A percentile compares a stretch with the other conserved stretches of the same genome.
Evolutionary conservation across 2,888 invertebrate genomes (phyloP).

Genomic region (Anoplius nigerrimus): DNA sequence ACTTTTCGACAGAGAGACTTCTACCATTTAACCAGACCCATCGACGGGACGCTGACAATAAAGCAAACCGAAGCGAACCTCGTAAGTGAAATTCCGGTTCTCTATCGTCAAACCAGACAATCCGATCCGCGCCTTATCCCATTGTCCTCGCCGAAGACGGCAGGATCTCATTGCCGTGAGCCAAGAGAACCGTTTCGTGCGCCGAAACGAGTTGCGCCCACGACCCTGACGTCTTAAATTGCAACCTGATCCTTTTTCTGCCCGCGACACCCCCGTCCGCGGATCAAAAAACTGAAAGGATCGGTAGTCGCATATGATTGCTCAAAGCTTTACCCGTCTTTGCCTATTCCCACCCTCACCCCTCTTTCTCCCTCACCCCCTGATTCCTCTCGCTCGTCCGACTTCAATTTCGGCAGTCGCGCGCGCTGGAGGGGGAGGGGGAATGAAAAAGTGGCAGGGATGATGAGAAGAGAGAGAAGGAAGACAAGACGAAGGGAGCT

Average conservation of each 20-base stretch:
- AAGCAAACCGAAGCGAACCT: no score
- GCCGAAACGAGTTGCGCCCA: slow-evolving; percentile 2
- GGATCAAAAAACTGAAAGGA: slow-evolving; percentile 5
- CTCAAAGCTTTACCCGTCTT: slow-evolving; percentile 54
- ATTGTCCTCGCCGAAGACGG: neutral
- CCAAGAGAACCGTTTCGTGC: slow-evolving; percentile 29
- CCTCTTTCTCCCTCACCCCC: slow-evolving; percentile 14
- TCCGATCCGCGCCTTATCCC: no score
- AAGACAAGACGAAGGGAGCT: slow-evolving; percentile 16
- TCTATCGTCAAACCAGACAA: no score
- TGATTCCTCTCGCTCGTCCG: slow-evolving; percentile 23
- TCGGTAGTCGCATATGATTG: slow-evolving; percentile 59
- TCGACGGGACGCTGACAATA: no score
- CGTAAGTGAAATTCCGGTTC: no score
- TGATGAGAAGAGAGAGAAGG: neutral
- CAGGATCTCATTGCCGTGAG: slow-evolving; percentile 45
- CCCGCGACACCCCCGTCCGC: neutral
- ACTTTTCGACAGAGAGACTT: no score
- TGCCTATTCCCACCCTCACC: slow-evolving; percentile 2
- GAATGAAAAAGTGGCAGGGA: slow-evolving; percentile 15
- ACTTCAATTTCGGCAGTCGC: slow-evolving; percentile 9
- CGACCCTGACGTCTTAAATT: slow-evolving; percentile 41
- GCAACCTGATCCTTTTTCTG: slow-evolving; percentile 39
- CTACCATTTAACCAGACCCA: no score
- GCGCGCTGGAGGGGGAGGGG: slow-evolving; percentile 14